Conservation (phyloP, 2,888 invertebrate species). For the Colletes collaris region DNA sequence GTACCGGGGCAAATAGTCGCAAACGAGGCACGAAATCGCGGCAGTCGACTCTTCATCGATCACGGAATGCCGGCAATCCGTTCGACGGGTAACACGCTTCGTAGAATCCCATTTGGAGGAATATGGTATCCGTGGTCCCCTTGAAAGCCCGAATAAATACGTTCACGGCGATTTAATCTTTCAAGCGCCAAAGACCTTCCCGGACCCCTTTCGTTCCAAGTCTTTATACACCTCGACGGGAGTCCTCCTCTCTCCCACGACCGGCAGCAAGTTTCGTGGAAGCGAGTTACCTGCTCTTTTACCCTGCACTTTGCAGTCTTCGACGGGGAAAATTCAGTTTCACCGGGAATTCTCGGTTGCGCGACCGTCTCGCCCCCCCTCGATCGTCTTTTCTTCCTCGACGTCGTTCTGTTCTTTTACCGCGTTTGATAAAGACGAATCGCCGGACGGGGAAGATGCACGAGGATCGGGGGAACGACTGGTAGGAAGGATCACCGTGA, state of each 20-base stretch:
- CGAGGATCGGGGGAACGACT: constrained; percentile 19
- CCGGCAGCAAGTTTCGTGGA: constrained; percentile 60
- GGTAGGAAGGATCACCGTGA: constrained; percentile 32
- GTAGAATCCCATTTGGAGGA: constrained; percentile 31
- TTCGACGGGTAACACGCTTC: constrained; percentile 3
- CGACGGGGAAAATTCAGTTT: constrained; percentile 73
- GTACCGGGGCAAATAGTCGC: too few species aligned
- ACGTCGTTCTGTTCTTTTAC: constrained; percentile 40
- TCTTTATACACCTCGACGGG: constrained; percentile 23
- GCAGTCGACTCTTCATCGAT: not conserved
- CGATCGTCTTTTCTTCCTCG: constrained; percentile 36
- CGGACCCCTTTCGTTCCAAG: constrained; percentile 12
- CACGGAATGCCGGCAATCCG: constrained; percentile 5
- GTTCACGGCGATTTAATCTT: constrained; percentile 59
- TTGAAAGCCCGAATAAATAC: constrained; percentile 58
- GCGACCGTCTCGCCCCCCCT: constrained; percentile 15
- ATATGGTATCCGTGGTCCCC: constrained; percentile 35
- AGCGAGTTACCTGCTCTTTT: constrained; percentile 75
- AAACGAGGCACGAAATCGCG: not conserved
- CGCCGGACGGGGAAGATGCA: constrained; percentile 3
- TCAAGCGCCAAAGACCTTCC: constrained; percentile 28
- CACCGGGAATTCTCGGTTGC: constrained; percentile 61
- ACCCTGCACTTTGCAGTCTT: constrained; percentile 72
- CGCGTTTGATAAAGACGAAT: constrained; percentile 55
- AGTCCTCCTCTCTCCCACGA: constrained; percentile 11